Evolutionary conservation across 2,888 invertebrate species (phyloP).

Genomic region (Augiades crinisus): DNA sequence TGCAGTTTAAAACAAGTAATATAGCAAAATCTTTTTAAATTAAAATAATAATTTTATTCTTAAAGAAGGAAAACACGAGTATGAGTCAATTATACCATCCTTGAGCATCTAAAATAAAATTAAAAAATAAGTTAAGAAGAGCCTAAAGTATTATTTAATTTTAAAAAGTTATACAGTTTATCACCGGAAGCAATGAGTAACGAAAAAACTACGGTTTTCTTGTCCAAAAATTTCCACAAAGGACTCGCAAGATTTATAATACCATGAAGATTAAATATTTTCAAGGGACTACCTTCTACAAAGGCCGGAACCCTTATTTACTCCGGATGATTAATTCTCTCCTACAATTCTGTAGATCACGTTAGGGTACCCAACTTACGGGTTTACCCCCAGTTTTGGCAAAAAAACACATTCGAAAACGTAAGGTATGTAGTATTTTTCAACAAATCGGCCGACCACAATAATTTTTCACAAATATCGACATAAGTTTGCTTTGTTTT

Average conservation of each 20-base stretch:
- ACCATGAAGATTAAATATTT: slow-evolving; percentile 20
- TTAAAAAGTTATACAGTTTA: slow-evolving; percentile 17
- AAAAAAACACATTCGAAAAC: too few species aligned
- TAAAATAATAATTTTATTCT: too few species aligned
- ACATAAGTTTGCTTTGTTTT: too few species aligned
- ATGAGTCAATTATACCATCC: background rate
- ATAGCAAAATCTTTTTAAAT: too few species aligned
- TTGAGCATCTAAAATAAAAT: background rate
- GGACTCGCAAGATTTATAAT: slow-evolving; percentile 16
- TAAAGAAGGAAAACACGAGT: background rate
- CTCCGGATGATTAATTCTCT: slow-evolving; percentile 19
- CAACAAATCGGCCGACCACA: too few species aligned
- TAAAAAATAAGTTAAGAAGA: slow-evolving; percentile 3
- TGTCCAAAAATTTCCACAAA: slow-evolving; percentile 21
- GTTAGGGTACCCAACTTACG: too few species aligned
- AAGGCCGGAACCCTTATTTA: slow-evolving; percentile 18
- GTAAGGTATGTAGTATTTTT: too few species aligned
- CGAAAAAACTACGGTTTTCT: slow-evolving; percentile 12
- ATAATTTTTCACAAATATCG: too few species aligned
- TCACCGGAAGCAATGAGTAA: slow-evolving; percentile 13
- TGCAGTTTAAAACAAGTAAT: too few species aligned
- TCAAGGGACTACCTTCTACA: slow-evolving; percentile 15
- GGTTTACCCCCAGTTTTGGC: too few species aligned
- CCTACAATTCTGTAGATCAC: background rate
- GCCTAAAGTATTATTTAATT: background rate